Percentiles rank a stretch among this genome's conserved stretches.
phyloP scores from a whole-genome alignment of 2,888 invertebrate species.

The Watsonalla cultraria region DNA sequence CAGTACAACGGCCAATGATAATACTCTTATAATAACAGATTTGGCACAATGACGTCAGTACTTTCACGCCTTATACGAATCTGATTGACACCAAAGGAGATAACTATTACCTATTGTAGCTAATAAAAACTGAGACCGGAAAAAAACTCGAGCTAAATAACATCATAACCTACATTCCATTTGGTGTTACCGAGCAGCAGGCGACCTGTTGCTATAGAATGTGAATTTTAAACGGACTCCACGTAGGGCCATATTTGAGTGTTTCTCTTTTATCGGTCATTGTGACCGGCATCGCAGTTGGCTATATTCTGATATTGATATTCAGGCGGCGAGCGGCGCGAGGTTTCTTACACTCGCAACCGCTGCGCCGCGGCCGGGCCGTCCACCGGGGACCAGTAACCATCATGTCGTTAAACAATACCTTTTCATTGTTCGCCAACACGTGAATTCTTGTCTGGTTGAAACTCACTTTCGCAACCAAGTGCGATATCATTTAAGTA shows the following conservation, averaged over 20 bases:
- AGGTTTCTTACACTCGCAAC: conserved; percentile 57
- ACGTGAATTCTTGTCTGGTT: conserved; percentile 8
- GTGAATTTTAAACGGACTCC: conserved; percentile 68
- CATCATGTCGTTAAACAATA: conserved; percentile 39
- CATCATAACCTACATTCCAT: conserved; percentile 76
- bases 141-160: conserved; percentile 71
- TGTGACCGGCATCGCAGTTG: conserved; percentile 57
- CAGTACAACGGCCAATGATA: conserved; percentile 40
- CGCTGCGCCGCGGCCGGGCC: conserved; percentile 20
- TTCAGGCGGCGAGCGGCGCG: conserved; percentile 63
- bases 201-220: conserved; percentile 49
- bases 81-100: conserved; percentile 73
- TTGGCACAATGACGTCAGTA: conserved; percentile 67
- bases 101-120: conserved; percentile 56
- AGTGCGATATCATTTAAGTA: background rate
- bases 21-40: conserved; percentile 52
- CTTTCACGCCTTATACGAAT: conserved; percentile 73
- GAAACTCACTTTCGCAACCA: background rate
- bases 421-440: conserved; percentile 30
- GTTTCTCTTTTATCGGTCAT: conserved; percentile 72
- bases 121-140: conserved; percentile 66
- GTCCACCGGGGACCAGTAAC: conserved; percentile 53
- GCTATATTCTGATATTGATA: conserved; percentile 71
- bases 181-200: conserved; percentile 54
- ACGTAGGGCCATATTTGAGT: conserved; percentile 70